These are phyloP conservation scores for Cygnus atratus DNA, from an alignment of 2,113 vertebrate genomes.

Conservation along the genomic window DNA sequence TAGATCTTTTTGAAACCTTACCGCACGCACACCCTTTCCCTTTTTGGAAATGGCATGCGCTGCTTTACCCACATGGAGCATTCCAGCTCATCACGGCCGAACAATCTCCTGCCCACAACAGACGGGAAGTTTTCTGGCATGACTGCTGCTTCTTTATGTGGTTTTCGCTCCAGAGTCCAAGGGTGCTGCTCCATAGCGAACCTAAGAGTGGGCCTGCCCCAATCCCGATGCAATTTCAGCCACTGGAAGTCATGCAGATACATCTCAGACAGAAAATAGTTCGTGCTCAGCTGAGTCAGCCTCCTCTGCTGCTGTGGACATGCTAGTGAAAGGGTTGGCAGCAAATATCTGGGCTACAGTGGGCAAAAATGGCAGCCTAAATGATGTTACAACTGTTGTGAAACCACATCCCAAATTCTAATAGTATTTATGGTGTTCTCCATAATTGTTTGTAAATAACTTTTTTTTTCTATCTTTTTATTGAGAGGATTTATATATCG, in stretches of 20 bases:
- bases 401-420: background rate
- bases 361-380: background rate
- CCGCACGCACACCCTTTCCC: background rate
- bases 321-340: background rate
- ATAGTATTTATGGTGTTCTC: background rate
- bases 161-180: background rate
- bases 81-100: background rate
- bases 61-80: background rate
- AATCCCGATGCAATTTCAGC: background rate
- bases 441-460: background rate
- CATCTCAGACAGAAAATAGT: background rate
- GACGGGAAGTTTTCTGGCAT: background rate
- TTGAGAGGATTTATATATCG: background rate
- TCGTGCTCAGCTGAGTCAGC: background rate
- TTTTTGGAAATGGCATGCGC: rapidly evolving
- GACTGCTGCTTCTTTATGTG: background rate
- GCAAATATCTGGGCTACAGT: background rate
- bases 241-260: background rate
- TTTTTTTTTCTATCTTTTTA: background rate
- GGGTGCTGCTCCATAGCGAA: background rate
- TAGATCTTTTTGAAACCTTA: background rate
- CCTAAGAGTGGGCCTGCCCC: background rate
- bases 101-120: background rate
- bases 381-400: background rate
- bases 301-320: background rate